Conservation (phyloP, 2,888 invertebrate genomes). For the Seira sanloemensis region DNA sequence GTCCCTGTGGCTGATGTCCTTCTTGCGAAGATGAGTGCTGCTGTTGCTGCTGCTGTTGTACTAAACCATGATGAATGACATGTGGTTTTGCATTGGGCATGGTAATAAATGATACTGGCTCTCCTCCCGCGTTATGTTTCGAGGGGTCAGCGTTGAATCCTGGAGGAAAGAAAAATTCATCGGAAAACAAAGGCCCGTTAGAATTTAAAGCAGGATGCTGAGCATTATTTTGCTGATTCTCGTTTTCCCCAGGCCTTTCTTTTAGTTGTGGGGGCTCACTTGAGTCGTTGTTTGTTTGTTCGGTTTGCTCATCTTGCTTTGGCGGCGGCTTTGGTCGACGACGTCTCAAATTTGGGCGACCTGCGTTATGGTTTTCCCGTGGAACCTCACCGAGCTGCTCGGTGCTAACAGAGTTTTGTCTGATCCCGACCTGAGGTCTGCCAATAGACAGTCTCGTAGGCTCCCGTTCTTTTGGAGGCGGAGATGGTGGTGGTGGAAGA, state of each 20-base stretch:
- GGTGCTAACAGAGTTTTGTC: neutral
- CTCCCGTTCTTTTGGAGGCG: conserved; percentile 28
- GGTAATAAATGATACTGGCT: conserved; percentile 71
- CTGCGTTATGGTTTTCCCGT: neutral
- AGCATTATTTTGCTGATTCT: conserved; percentile 19
- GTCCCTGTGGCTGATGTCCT: neutral
- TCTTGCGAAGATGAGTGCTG: conserved; percentile 14
- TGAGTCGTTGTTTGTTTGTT: conserved; percentile 17
- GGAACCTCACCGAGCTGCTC: neutral
- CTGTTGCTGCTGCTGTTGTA: conserved; percentile 20
- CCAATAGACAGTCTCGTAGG: neutral
- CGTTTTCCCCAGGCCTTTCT: conserved; percentile 14
- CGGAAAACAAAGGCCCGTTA: conserved; percentile 29
- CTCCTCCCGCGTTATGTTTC: conserved; percentile 54
- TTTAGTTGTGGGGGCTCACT: conserved; percentile 4
- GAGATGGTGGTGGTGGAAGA: conserved; percentile 23
- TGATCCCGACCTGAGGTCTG: neutral
- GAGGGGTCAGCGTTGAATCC: conserved; percentile 65
- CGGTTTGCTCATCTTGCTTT: conserved; percentile 5
- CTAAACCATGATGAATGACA: conserved; percentile 67
- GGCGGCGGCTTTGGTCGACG: conserved; percentile 21
- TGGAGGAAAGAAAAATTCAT: conserved; percentile 70
- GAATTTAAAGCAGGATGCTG: conserved; percentile 16
- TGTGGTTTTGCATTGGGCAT: conserved; percentile 70
- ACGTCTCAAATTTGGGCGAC: neutral